Base-by-base conservation (phyloP, 2,797 vertebrate species). In the Hippoglossus hippoglossus region DNA sequence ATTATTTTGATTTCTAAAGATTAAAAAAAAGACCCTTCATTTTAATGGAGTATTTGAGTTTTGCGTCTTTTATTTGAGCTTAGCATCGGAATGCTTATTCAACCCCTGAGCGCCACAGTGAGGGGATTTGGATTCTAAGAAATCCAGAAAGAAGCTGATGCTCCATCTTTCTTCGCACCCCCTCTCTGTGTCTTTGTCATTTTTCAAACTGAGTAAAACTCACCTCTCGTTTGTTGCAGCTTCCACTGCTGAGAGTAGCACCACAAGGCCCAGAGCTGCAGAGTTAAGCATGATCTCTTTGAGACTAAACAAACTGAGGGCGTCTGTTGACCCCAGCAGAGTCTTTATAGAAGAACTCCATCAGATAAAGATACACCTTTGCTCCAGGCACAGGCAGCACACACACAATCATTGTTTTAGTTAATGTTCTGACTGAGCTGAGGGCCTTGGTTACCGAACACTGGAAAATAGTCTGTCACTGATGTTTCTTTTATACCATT, bases 321-420 rank as follows among this genome's bases (percentile, higher is more conserved):
- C 7, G 28, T 31, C 28, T 31, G 28, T 31, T 13, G 22, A 49
- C 52, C 10, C 21, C 11, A 12, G 36, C 5, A 12, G 2, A 31
- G 53, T 11, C 7, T 75, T 78, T 83, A 75, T 75, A 67, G 19
- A 26, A 13, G 5, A 22, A 6, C 3, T 1, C 13, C 25, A 59
- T 72, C 67, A 63, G 83, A 88, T 86, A 85, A 83, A 53, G 54
- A 71, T 0, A 9, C 18, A 87, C 85, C 75, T 87, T 85, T 77
- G 61, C n/a, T 64, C 73, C 31, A 6, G 0, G 8, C 1, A 0
- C 3, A 31, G 2, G 0, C 13, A 11, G 13, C 3, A 6, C 6
- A 25, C 5, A 4, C 1, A 2, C 25, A 22, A n/a, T 28, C 18
- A 7, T 1, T 4, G 6, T 22, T 16, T 2, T 24, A 19, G 71